Evolutionary conservation across 1,140 invertebrate species (phyloP), one percentile per base, ranked within the genome.

Genomic region (Danaus plexippus): DNA sequence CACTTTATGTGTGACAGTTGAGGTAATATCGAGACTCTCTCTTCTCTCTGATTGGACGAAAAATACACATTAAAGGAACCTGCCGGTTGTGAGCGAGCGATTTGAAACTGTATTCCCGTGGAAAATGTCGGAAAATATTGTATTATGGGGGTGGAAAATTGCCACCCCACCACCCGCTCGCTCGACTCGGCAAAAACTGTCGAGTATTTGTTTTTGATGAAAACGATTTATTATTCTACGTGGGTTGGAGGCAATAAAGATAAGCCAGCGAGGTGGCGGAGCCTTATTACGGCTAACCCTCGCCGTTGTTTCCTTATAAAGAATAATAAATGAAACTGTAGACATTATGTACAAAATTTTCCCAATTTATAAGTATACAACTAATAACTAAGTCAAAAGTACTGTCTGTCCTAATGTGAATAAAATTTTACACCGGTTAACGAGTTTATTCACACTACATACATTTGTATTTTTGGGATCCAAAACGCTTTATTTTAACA

Each of bases 1-100:
- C 87, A 88, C 87, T 88, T 88, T 88, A 88, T 88, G 85, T 88
- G 87, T 88, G 87, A 88, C 87, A 88, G 87, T 87, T 88, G 87
- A 88, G 85, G 87, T 88, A 88, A 88, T 88, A 88, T 88, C 86
- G 85, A 86, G 85, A 85, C 77, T 85, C 80, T 81, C 75, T 77
- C 85, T 84, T 82, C 73, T 81, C 82, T 83, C 82, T 87, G 85
- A 88, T 88, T 88, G 87, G 87, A 87, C 85, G 87, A 87, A 87
- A 87, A 88, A 87, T 88, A 87, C 78, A 88, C 87, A 87, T 88
- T 88, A 88, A 87, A 86, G 85, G 77, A 86, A 82, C 80, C 80
- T 80, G 75, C 77, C 70, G 78, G 72, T 75, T 72, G 67, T 75
- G 84, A 81, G 75, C 82, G 79, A 84, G 80, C 84, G 80, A 85